These are phyloP conservation scores for Lissonota sp. DNA, from an alignment of 2,888 invertebrate genomes.

Conservation along the genomic window DNA sequence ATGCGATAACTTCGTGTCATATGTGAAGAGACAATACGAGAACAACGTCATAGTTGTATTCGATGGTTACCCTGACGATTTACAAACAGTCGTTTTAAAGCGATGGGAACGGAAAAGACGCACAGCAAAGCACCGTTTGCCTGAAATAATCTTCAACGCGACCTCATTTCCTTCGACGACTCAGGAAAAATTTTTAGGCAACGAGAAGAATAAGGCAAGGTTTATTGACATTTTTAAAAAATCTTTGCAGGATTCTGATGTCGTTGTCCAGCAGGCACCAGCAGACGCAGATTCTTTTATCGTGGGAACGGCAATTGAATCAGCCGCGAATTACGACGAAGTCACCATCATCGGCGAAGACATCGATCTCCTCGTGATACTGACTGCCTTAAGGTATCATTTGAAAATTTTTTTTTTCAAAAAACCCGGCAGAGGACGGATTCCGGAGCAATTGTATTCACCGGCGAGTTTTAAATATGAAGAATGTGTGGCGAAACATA, in stretches of 20 bases:
- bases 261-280: constrained; percentile 34
- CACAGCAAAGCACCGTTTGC: constrained; percentile 24
- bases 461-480: constrained; percentile 12
- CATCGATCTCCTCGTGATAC: constrained; percentile 70
- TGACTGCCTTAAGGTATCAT: constrained; percentile 48
- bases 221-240: background rate
- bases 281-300: constrained; percentile 52
- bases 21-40: constrained; percentile 33
- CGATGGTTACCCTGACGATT: constrained; percentile 43
- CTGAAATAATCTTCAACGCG: constrained; percentile 24
- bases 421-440: constrained; percentile 52
- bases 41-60: constrained; percentile 29
- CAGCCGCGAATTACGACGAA: background rate
- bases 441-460: constrained; percentile 16
- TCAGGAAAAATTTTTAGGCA: constrained; percentile 32
- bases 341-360: constrained; percentile 62
- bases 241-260: constrained; percentile 12
- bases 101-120: constrained; percentile 42
- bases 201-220: constrained; percentile 17
- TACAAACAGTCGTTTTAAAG: constrained; percentile 8
- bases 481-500: constrained; percentile 32
- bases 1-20: constrained; percentile 33
- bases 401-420: constrained; percentile 43
- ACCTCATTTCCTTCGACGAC: constrained; percentile 11
- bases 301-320: constrained; percentile 43